Evolutionary conservation across 30 jellyfish, hydroid and myxozoan genomes (phyloP).

Genomic region (Chrysaora quinquecirrha): DNA sequence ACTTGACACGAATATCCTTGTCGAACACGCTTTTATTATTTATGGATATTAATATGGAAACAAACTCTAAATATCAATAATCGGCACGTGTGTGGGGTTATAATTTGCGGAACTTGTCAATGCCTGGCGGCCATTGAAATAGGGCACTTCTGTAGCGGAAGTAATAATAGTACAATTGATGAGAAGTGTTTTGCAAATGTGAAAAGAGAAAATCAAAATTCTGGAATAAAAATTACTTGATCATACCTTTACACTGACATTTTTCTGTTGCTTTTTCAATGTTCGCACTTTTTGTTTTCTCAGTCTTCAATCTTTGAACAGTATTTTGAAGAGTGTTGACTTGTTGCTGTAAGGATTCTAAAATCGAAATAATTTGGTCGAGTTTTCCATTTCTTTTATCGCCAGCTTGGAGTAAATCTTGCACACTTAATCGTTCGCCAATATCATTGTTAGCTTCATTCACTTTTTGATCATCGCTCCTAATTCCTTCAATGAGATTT

Average conservation of each 20-base stretch:
- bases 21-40: too few species aligned
- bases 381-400: background rate
- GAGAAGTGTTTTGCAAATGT: too few species aligned
- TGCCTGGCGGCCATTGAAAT: background rate
- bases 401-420: background rate
- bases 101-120: background rate
- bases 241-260: background rate
- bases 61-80: too few species aligned
- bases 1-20: too few species aligned
- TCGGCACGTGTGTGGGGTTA: background rate
- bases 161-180: background rate
- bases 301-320: background rate
- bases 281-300: background rate
- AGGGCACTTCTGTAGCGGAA: background rate
- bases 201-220: too few species aligned
- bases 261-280: background rate
- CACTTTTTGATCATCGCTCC: background rate
- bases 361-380: background rate
- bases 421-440: background rate
- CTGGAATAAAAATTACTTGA: background rate
- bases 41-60: too few species aligned
- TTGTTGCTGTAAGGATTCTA: background rate
- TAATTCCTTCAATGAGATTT: slow-evolving; percentile 1
- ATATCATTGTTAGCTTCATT: background rate
- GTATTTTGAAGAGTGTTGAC: background rate